phyloP scores from a whole-genome alignment of 1,140 invertebrate species.

The Daktulosphaira vitifoliae region DNA sequence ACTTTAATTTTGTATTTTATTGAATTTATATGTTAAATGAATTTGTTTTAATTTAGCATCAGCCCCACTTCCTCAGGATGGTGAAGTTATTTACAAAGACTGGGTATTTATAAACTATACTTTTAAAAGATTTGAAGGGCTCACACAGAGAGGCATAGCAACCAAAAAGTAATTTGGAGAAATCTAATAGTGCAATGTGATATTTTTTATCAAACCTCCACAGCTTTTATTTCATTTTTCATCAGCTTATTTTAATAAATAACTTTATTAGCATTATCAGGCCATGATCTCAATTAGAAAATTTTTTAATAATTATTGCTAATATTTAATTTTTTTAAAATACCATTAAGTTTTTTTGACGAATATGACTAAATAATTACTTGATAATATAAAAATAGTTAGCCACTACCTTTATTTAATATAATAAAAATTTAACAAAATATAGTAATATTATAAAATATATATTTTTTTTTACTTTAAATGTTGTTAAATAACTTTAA shows the following conservation, averaged over 20 bases:
- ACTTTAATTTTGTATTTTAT: not conserved
- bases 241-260: not conserved
- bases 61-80: slow-evolving; percentile 69
- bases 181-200: slow-evolving; percentile 30
- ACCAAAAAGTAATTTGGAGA: slow-evolving; percentile 54
- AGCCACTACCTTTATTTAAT: not conserved
- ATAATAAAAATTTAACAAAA: not conserved
- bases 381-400: not conserved
- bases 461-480: slow-evolving; percentile 1
- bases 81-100: slow-evolving; percentile 85
- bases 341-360: too few relatives aligned
- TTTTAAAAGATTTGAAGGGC: slow-evolving; percentile 95
- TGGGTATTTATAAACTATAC: slow-evolving; percentile 99
- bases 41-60: slow-evolving; percentile 56
- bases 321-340: too few relatives aligned
- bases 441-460: not conserved
- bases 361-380: too few relatives aligned
- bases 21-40: not conserved
- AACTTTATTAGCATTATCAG: slow-evolving; percentile 3
- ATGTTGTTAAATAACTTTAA: slow-evolving; percentile 10
- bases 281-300: slow-evolving; percentile 21
- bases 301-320: not conserved
- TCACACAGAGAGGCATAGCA: slow-evolving; percentile 76
- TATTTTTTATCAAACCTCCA: slow-evolving; percentile 19
- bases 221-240: not conserved